Conservation (phyloP, 2,888 invertebrate genomes). For the Cyclophora albipunctata region DNA sequence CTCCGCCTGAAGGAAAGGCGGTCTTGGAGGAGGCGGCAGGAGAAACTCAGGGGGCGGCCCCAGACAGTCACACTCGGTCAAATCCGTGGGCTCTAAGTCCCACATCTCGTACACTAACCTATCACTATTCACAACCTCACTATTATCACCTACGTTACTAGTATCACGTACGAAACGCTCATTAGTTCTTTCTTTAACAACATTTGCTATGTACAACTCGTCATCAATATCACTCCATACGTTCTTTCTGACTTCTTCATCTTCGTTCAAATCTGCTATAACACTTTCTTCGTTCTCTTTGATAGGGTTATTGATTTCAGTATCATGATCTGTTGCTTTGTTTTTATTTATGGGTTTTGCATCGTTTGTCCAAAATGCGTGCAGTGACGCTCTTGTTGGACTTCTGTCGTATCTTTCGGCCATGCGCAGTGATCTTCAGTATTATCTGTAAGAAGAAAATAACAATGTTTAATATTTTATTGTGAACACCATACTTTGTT, state of each 20-base stretch:
- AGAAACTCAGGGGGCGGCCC: conserved; percentile 84
- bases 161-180: conserved; percentile 70
- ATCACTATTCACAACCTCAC: conserved; percentile 75
- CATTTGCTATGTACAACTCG: conserved; percentile 68
- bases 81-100: conserved; percentile 81
- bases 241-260: conserved; percentile 59
- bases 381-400: conserved; percentile 63
- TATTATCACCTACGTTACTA: conserved; percentile 63
- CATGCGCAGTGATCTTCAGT: conserved; percentile 63
- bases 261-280: conserved; percentile 49
- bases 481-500: no score
- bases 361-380: conserved; percentile 58
- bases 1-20: conserved; percentile 81
- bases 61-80: conserved; percentile 84
- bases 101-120: conserved; percentile 79
- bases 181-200: conserved; percentile 63
- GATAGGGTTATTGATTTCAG: conserved; percentile 24
- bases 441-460: conserved; percentile 61
- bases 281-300: conserved; percentile 28
- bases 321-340: conserved; percentile 28
- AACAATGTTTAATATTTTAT: no score
- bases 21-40: conserved; percentile 83
- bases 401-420: conserved; percentile 57
- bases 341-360: conserved; percentile 10
- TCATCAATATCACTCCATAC: conserved; percentile 70